Conservation (phyloP, 2,888 invertebrate species). For the Himalopsyche japonica region DNA sequence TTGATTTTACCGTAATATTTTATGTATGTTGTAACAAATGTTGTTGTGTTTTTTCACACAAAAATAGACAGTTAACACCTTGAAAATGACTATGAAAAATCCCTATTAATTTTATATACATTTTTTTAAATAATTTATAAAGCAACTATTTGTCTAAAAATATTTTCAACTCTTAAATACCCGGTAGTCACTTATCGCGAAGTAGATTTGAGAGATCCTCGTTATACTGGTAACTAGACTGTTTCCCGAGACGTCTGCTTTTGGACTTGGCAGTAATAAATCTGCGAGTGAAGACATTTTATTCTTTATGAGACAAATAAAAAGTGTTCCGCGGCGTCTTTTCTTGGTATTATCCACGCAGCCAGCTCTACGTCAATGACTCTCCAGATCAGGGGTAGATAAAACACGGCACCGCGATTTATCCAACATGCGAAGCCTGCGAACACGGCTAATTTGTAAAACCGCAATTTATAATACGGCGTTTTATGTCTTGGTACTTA, state of each 20-base stretch:
- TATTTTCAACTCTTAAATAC: background rate
- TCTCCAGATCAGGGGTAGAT: background rate
- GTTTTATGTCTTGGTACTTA: background rate
- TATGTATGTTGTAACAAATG: too few species aligned
- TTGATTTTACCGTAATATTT: too few species aligned
- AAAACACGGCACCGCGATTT: background rate
- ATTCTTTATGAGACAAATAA: constrained; percentile 33
- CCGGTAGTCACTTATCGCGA: background rate
- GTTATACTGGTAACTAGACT: background rate
- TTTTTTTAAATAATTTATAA: too few species aligned
- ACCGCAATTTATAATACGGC: background rate
- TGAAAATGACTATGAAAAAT: too few species aligned
- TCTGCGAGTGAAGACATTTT: constrained; percentile 26
- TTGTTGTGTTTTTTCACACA: too few species aligned
- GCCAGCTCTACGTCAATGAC: background rate
- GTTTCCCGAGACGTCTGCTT: constrained; percentile 5
- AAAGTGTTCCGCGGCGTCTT: constrained; percentile 7
- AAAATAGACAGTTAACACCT: too few species aligned
- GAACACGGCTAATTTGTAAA: background rate
- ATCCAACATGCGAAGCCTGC: constrained; percentile 1
- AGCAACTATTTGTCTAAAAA: too few species aligned
- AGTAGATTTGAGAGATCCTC: background rate
- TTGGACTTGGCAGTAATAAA: constrained; percentile 20
- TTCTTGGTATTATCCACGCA: constrained; percentile 1
- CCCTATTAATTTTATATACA: too few species aligned